A percentile compares a stretch with the other conserved stretches of the same genome.
These are phyloP conservation scores for Acholoe squamosa DNA, from an alignment of 2,888 invertebrate genomes.

Conservation along the genomic window DNA sequence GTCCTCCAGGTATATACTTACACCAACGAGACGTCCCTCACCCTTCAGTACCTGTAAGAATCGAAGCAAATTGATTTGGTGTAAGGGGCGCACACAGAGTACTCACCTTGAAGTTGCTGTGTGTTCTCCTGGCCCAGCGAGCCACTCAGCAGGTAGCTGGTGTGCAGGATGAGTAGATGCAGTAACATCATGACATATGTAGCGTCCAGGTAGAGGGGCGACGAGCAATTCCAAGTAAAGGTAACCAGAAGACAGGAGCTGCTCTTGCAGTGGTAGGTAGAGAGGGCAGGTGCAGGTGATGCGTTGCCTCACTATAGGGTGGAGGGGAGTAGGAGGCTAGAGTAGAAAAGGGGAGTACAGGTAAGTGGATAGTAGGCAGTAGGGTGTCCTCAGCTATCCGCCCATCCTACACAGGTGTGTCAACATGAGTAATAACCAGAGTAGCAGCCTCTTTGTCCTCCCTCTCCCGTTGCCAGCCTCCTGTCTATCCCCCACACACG, in stretches of 20 bases:
- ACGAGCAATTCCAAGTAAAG: neutral
- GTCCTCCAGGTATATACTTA: neutral
- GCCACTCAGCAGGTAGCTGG: conserved; percentile 50
- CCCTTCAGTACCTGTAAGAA: neutral
- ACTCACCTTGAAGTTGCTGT: conserved; percentile 38
- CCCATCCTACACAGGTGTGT: conserved; percentile 2
- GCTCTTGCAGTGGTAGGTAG: neutral
- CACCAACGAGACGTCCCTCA: neutral
- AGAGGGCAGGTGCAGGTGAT: neutral
- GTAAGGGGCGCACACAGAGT: neutral
- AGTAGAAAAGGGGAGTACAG: neutral
- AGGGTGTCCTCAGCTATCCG: neutral
- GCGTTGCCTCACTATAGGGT: neutral
- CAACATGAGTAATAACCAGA: conserved; percentile 16
- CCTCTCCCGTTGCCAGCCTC: neutral
- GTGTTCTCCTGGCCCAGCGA: conserved; percentile 39
- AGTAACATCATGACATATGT: neutral
- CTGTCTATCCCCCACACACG: too few species aligned
- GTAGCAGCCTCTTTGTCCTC: neutral
- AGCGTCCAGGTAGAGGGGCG: neutral
- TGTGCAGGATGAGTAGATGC: conserved; percentile 39
- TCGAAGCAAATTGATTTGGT: neutral
- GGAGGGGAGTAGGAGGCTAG: too few species aligned
- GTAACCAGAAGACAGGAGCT: neutral
- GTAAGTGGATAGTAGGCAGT: neutral